Evolutionary conservation across 1,140 invertebrate species (phyloP), one percentile per base, ranked within the genome.

Genomic region (Formica selysi): DNA sequence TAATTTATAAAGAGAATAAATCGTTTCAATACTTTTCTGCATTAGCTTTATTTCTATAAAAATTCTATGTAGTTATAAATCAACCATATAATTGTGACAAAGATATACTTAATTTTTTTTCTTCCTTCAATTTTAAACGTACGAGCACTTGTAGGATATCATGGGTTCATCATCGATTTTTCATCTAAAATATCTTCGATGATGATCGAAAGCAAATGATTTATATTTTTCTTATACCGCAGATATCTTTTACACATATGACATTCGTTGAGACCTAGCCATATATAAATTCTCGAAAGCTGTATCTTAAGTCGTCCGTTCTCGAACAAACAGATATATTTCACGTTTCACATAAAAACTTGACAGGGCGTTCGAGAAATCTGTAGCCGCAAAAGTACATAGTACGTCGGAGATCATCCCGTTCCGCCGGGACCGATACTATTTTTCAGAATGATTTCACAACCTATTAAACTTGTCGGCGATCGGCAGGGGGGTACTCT

Each of bases 381-480:
- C 85, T 81, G 74, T 51, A 48, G 64, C 48, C 74, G 41, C 85
- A 41, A 80, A 71, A 86, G 48, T 51, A 51, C 48, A 19, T 76
- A 80, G 61, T 76, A 51, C 26, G 64, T 54, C 74, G 65, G 13
- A 64, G 32, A 51, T 51, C 59, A 64, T 67, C 68, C 67, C 29
- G 41, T 62, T 65, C 88, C 76, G 6, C 51, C 59, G 59, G 86
- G 74, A 74, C 59, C 32, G 85, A 68, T 76, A 74, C 88, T 90
- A 87, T 90, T 90, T 89, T 90, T 87, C 89, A 87, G 51, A 90
- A 90, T 81, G 89, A 90, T 89, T 89, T 90, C 88, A 90, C 89
- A 87, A 90, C 54, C 89, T 89, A 90, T 90, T 89, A 90, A 90
- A 90, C 88, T 87, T 87, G 89, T 90, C 89, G 86, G 16, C 86